Evolutionary conservation across 2,888 invertebrate species (phyloP).

Genomic region (Coleophora deauratella): DNA sequence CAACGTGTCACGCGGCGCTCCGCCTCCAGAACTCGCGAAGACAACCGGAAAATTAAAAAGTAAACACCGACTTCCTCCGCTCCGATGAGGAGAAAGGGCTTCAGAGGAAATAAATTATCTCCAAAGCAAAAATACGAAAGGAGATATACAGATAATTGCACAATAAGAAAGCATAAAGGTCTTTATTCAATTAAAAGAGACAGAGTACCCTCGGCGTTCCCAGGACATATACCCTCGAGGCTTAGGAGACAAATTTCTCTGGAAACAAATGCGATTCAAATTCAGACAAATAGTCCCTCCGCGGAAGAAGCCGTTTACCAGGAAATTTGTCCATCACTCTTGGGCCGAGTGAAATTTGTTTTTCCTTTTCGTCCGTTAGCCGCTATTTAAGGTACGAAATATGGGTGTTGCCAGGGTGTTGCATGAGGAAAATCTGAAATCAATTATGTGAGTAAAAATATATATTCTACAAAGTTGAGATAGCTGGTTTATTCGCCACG

Average conservation of each 20-base stretch:
- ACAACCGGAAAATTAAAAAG: slow-evolving; percentile 71
- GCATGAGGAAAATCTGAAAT: slow-evolving; percentile 15
- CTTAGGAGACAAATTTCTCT: slow-evolving; percentile 69
- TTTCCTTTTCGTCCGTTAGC: slow-evolving; percentile 43
- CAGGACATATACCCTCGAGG: slow-evolving; percentile 48
- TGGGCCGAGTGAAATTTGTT: slow-evolving; percentile 57
- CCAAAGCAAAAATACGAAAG: neutral
- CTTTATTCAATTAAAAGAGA: slow-evolving; percentile 64
- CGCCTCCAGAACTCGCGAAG: slow-evolving; percentile 52
- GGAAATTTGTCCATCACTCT: slow-evolving; percentile 71
- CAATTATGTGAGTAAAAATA: slow-evolving; percentile 18
- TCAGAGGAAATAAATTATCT: slow-evolving; percentile 10
- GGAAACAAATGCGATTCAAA: slow-evolving; percentile 72
- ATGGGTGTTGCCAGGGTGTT: slow-evolving; percentile 17
- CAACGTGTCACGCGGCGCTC: slow-evolving; percentile 29
- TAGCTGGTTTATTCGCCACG: neutral
- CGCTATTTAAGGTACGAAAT: slow-evolving; percentile 18
- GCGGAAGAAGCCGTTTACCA: slow-evolving; percentile 68
- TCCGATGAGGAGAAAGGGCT: slow-evolving; percentile 32
- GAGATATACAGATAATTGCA: slow-evolving; percentile 29
- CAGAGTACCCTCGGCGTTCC: slow-evolving; percentile 44
- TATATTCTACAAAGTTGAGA: neutral
- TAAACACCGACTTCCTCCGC: slow-evolving; percentile 47
- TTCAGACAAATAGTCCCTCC: slow-evolving; percentile 71
- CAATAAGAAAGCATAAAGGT: slow-evolving; percentile 36